phyloP scores from a whole-genome alignment of 2,888 invertebrate species.

The Caenorhabditis sp. region DNA sequence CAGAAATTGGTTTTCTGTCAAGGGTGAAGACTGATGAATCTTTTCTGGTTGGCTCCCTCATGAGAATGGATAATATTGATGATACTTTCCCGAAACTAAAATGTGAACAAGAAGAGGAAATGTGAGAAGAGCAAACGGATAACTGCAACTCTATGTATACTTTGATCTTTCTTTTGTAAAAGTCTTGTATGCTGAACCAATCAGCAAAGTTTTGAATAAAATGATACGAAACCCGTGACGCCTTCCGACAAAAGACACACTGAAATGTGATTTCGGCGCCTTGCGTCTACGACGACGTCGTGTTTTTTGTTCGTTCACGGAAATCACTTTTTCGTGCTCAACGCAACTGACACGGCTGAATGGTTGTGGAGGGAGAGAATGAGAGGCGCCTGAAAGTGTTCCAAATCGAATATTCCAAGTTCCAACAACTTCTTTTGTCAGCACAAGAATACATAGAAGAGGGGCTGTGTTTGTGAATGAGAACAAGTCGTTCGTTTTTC shows the following conservation, averaged over 20 bases:
- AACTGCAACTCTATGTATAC: too few species aligned
- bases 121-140: too few species aligned
- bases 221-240: too few species aligned
- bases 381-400: slow-evolving; percentile 13
- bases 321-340: slow-evolving; percentile 40
- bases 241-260: neutral
- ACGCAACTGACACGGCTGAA: slow-evolving; percentile 35
- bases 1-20: slow-evolving; percentile 24
- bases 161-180: too few species aligned
- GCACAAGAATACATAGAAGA: neutral
- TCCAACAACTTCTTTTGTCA: slow-evolving; percentile 12
- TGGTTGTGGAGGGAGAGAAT: neutral
- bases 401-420: slow-evolving; percentile 32
- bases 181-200: too few species aligned
- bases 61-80: too few species aligned
- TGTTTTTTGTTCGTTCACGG: slow-evolving; percentile 11
- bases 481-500: too few species aligned
- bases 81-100: too few species aligned
- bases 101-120: too few species aligned
- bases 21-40: too few species aligned
- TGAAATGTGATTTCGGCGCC: slow-evolving; percentile 22
- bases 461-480: neutral
- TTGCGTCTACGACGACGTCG: neutral
- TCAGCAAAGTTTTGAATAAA: too few species aligned
- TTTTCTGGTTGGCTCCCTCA: too few species aligned